Base-by-base conservation (phyloP, 2,888 invertebrate genomes). In the Acleris literana region DNA sequence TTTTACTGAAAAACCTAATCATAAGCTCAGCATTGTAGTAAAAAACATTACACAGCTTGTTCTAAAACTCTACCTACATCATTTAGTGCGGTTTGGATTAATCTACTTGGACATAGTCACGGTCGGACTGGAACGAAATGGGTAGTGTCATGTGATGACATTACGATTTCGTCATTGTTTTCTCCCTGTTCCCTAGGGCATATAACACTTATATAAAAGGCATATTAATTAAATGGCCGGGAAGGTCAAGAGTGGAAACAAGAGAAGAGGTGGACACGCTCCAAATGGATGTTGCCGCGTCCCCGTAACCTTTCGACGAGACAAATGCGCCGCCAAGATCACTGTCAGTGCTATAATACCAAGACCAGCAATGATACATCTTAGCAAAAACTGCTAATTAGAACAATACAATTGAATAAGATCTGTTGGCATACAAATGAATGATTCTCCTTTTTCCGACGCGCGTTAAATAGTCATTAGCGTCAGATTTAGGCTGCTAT, bases 401-500 rank as follows among this genome's bases (percentile, higher is more conserved):
- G 76, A 83, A 83, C 81, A 83, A 83, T 69, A 74, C 71, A 76
- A 80, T 85, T 82, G 83, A 83, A 83, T 79, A 79, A 79, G 76
- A 74, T 75, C 70, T 71, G 73, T 73, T 73, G 72, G 48, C 44
- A 70, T 52, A 62, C 64, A 62, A 70, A 67, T 72, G 74, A 78
- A 77, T 73, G 75, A 76, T 76, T 72, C 72, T 58, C 65, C 76
- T 80, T 81, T 62, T 43, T 39, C 72, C 76, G 39, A 13, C 39
- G 78, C 76, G 78, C 82, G 83, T 84, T 83, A 81, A 82, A 82
- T 75, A 82, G 79, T 80, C 83, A 85, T 86, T 87, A 86, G 78
- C 77, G 74, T 74, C 72, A 76, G 77, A 77, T 81, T 79, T 76
- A 57, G 64, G 63, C 61, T 58, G 80, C 77, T 76, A 81, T 82